These are phyloP conservation scores for Gasteruption jaculator DNA, from an alignment of 2,888 invertebrate genomes.

Conservation along the genomic window DNA sequence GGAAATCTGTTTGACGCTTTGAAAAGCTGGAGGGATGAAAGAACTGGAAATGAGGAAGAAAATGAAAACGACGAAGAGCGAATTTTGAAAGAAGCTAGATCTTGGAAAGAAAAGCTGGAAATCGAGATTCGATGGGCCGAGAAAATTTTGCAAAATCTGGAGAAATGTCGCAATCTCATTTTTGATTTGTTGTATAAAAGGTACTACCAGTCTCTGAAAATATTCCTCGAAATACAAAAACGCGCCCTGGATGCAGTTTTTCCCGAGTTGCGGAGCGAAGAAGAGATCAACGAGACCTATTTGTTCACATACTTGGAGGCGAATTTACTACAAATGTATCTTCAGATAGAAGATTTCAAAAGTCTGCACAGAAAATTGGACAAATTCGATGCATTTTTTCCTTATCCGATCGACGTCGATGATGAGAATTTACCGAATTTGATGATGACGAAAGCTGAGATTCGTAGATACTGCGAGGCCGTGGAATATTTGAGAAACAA, in stretches of 20 bases:
- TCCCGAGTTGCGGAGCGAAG: constrained; percentile 38
- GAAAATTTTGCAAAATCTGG: constrained; percentile 16
- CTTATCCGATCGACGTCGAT: constrained; percentile 33
- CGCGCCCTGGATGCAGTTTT: constrained; percentile 38
- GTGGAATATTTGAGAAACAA: constrained; percentile 31
- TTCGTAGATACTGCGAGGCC: constrained; percentile 31
- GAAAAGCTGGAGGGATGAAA: not conserved
- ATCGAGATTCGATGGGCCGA: constrained; percentile 34
- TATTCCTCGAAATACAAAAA: constrained; percentile 35
- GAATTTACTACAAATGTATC: constrained; percentile 35
- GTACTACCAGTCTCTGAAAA: constrained; percentile 27
- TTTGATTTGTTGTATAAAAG: constrained; percentile 23
- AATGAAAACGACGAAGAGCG: constrained; percentile 15
- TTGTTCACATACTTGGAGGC: constrained; percentile 22
- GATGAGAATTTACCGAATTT: constrained; percentile 33
- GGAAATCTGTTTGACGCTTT: constrained; percentile 13
- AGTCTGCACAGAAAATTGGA: constrained; percentile 22
- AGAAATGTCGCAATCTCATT: constrained; percentile 22
- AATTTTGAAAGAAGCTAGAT: constrained; percentile 22
- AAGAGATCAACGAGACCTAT: constrained; percentile 38
- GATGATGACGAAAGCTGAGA: constrained; percentile 32
- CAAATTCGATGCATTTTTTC: constrained; percentile 32
- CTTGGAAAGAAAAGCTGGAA: constrained; percentile 37
- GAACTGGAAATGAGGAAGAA: not conserved
- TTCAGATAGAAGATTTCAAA: constrained; percentile 39